phyloP scores from a whole-genome alignment of 2,888 invertebrate genomes.

The Neocrepidodera transversa region DNA sequence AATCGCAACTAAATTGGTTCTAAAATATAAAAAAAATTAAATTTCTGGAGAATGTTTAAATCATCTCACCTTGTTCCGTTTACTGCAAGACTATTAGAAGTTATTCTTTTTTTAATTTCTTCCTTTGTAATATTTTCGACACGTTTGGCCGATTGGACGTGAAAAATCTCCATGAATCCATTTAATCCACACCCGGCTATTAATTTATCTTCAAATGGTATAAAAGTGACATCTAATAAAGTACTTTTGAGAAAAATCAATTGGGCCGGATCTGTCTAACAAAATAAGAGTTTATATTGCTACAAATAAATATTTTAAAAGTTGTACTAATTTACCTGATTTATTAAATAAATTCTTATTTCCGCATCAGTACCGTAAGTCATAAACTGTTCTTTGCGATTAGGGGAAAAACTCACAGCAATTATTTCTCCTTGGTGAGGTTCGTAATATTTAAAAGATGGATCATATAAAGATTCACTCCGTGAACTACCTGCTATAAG shows the following conservation, averaged over 20 bases:
- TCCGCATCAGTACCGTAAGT: conserved; percentile 57
- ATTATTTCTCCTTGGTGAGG: conserved; percentile 57
- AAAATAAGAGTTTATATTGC: conserved; percentile 14
- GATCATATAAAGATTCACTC: conserved; percentile 53
- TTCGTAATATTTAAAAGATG: conserved; percentile 57
- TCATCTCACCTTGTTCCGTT: conserved; percentile 42
- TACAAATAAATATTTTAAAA: background rate
- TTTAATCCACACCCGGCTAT: conserved; percentile 54
- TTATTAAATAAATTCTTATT: conserved; percentile 56
- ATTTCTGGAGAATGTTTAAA: too few relatives aligned
- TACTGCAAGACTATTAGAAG: conserved; percentile 41
- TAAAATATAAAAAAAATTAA: conserved; percentile 6
- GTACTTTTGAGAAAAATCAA: conserved; percentile 53
- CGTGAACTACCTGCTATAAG: conserved; percentile 48
- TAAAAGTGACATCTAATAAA: conserved; percentile 50
- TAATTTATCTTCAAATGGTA: conserved; percentile 55
- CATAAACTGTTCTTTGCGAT: conserved; percentile 57
- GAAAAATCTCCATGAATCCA: conserved; percentile 53
- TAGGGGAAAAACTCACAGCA: conserved; percentile 54
- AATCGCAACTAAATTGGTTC: conserved; percentile 51
- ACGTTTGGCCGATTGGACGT: conserved; percentile 50
- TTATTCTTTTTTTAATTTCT: conserved; percentile 34
- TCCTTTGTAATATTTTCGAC: conserved; percentile 44
- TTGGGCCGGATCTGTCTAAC: conserved; percentile 56
- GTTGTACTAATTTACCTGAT: conserved; percentile 50